Conservation (phyloP, 2,797 vertebrate species). For the Nyctibius grandis region DNA sequence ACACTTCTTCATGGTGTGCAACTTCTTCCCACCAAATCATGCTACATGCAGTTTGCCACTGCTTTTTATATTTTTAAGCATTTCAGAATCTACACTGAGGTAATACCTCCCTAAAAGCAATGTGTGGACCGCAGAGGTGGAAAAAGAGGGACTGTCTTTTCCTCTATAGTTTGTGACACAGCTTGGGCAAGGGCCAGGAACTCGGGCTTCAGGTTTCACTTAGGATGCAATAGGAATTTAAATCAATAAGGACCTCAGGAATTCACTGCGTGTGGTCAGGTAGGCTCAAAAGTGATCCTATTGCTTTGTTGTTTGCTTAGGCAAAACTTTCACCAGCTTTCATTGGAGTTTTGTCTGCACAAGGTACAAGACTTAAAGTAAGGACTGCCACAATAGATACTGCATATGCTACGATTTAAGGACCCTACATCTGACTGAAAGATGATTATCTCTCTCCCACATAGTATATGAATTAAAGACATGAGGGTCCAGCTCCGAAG, state of each 20-base stretch:
- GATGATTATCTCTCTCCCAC: background rate
- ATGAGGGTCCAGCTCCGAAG: background rate
- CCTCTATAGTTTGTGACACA: background rate
- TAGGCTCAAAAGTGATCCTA: background rate
- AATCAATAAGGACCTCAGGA: accelerated
- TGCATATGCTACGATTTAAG: background rate
- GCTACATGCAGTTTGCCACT: background rate
- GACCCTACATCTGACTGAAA: background rate
- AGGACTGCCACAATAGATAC: background rate
- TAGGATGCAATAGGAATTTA: background rate
- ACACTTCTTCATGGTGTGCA: background rate
- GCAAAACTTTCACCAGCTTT: background rate
- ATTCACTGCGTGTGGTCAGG: background rate
- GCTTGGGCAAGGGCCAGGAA: background rate
- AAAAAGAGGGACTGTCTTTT: background rate
- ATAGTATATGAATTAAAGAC: background rate
- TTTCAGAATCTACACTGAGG: background rate
- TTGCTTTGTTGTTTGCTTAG: background rate
- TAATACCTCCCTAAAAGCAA: background rate
- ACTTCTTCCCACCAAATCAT: background rate
- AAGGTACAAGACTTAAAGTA: background rate
- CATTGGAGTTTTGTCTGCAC: background rate
- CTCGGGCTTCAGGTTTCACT: accelerated
- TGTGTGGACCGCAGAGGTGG: background rate
- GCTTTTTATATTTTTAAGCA: background rate